A percentile compares a stretch with the other conserved stretches of the same genome.
Conservation (phyloP, 2,113 vertebrate genomes). For the Paratilapia polleni region DNA sequence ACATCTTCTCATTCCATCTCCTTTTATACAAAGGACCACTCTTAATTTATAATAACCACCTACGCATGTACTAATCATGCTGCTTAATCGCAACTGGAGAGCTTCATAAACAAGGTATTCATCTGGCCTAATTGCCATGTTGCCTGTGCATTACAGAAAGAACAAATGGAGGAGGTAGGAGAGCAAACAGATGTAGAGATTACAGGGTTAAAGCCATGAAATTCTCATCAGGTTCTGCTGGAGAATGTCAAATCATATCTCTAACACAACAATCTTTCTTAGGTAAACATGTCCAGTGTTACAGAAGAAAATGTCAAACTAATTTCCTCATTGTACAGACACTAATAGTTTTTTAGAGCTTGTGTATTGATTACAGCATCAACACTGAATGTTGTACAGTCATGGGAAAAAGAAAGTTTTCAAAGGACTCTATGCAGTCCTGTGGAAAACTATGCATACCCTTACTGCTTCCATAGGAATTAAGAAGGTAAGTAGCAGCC, state of each 20-base stretch:
- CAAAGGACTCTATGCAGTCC: too few species aligned
- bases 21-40: constrained; percentile 32
- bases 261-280: neutral
- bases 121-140: constrained; percentile 49
- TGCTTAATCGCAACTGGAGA: constrained; percentile 60
- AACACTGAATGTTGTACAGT: neutral
- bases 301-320: constrained; percentile 10
- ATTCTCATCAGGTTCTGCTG: neutral
- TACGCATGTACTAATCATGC: constrained; percentile 66
- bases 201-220: constrained; percentile 6
- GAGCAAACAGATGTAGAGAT: constrained; percentile 39
- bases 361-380: neutral
- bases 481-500: too few species aligned
- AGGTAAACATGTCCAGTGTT: neutral
- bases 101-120: constrained; percentile 48
- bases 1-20: constrained; percentile 26
- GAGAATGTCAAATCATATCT: neutral
- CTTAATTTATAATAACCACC: constrained; percentile 63
- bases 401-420: too few species aligned
- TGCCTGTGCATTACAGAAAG: constrained; percentile 15
- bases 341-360: neutral
- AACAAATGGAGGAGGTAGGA: constrained; percentile 19
- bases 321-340: neutral
- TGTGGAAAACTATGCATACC: too few species aligned
- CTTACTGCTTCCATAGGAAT: too few species aligned